These are phyloP conservation scores for Mechanitis mazaeus DNA, from an alignment of 2,888 invertebrate genomes.

Conservation along the genomic window DNA sequence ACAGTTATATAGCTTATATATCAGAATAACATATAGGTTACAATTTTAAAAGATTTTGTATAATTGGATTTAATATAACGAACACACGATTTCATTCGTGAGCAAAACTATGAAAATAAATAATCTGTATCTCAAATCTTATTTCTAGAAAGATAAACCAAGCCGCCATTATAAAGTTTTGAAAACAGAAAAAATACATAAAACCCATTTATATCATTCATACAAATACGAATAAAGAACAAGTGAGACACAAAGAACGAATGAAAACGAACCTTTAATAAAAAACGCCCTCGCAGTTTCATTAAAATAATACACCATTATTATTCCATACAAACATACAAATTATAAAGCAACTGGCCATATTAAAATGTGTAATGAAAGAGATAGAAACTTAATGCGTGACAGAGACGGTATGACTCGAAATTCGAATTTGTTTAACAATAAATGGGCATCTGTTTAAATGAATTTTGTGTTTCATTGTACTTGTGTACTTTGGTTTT, in stretches of 20 bases:
- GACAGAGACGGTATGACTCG: constrained; percentile 40
- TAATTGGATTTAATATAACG: too few species aligned
- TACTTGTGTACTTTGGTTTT: constrained; percentile 7
- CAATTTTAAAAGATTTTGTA: too few species aligned
- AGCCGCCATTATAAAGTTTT: constrained; percentile 14
- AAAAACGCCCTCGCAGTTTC: constrained; percentile 45
- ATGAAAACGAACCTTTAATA: constrained; percentile 32
- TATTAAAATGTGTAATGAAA: constrained; percentile 45
- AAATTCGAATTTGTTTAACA: constrained; percentile 24
- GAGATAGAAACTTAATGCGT: constrained; percentile 37
- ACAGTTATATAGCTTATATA: too few species aligned
- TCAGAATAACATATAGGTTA: too few species aligned
- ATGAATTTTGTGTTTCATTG: constrained; percentile 53
- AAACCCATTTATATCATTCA: constrained; percentile 47
- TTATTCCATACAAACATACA: constrained; percentile 47
- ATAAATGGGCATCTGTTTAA: constrained; percentile 18
- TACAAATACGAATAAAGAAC: constrained; percentile 39
- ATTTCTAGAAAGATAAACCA: too few species aligned
- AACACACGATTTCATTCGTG: too few species aligned
- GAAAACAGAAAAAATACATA: constrained; percentile 33
- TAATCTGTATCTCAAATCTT: too few species aligned
- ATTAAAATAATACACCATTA: constrained; percentile 54
- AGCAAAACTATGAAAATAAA: too few species aligned
- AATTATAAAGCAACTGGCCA: constrained; percentile 55
- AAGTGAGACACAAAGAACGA: constrained; percentile 38